Percentiles rank a stretch among this genome's conserved stretches.
Evolutionary conservation across 53 echinoderm and acorn worm species (phyloP).

Genomic region (Antedon mediterranea): DNA sequence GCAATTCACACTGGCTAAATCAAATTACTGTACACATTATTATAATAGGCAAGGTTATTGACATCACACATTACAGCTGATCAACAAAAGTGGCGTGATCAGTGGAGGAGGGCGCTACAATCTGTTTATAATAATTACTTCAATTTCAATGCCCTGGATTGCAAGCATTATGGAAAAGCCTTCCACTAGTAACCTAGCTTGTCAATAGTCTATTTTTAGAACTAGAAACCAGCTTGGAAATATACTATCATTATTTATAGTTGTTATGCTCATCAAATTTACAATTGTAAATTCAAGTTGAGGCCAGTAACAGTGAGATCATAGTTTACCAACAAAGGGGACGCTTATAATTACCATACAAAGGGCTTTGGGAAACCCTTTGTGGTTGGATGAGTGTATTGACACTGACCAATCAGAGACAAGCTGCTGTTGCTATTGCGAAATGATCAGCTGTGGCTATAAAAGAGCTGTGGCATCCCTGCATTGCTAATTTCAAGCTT

Average conservation of each 20-base stretch:
- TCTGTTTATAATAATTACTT: background rate
- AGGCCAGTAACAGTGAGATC: background rate
- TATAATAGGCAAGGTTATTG: background rate
- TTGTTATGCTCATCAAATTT: background rate
- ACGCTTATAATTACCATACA: background rate
- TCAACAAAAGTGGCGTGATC: background rate
- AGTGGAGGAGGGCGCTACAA: background rate
- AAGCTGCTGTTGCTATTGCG: background rate
- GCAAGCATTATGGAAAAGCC: background rate
- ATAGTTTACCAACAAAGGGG: background rate
- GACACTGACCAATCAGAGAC: background rate
- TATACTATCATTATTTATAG: background rate
- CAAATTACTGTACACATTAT: too few species aligned
- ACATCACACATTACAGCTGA: background rate
- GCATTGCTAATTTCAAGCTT: too few species aligned
- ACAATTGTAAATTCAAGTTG: background rate
- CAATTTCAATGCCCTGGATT: background rate
- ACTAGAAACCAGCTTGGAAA: background rate
- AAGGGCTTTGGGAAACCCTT: background rate
- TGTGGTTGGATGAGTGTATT: background rate
- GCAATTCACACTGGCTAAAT: too few species aligned
- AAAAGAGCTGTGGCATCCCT: too few species aligned
- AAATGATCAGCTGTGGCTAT: background rate
- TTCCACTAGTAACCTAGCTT: background rate
- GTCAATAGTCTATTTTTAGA: background rate